Conservation (phyloP, 2,797 vertebrate genomes). For the Galago senegalensis region DNA sequence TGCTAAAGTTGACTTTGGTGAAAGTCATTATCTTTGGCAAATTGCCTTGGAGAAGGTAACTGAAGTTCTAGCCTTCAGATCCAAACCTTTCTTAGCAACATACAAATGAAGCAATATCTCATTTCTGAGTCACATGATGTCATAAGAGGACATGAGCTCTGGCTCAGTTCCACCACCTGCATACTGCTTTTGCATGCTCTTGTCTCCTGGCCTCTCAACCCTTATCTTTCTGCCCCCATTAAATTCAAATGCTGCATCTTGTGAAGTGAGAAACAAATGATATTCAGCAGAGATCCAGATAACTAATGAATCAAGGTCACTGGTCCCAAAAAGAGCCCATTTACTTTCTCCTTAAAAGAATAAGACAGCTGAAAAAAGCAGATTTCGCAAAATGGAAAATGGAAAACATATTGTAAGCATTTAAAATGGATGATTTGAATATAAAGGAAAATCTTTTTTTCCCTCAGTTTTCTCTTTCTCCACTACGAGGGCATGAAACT, state of each 20-base stretch:
- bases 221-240: background rate
- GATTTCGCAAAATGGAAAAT: slow-evolving; percentile 56
- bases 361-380: background rate
- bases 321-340: background rate
- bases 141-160: background rate
- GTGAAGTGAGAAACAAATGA: background rate
- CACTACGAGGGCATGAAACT: slow-evolving; percentile 66
- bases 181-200: background rate
- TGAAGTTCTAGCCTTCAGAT: background rate
- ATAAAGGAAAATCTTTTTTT: slow-evolving; percentile 70
- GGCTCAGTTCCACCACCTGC: background rate
- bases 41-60: background rate
- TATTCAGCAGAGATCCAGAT: slow-evolving; percentile 14
- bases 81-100: background rate
- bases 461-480: slow-evolving; percentile 56
- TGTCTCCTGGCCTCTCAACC: background rate
- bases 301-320: slow-evolving; percentile 19
- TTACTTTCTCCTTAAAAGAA: slow-evolving; percentile 59
- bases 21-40: slow-evolving; percentile 23
- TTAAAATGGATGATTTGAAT: slow-evolving; percentile 70
- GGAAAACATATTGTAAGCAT: slow-evolving; percentile 64
- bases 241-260: slow-evolving; percentile 35
- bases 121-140: background rate
- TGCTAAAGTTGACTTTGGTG: background rate
- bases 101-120: background rate